Evolutionary conservation across 2,797 vertebrate genomes (phyloP).

Genomic region (Sebastes steindachneri): DNA sequence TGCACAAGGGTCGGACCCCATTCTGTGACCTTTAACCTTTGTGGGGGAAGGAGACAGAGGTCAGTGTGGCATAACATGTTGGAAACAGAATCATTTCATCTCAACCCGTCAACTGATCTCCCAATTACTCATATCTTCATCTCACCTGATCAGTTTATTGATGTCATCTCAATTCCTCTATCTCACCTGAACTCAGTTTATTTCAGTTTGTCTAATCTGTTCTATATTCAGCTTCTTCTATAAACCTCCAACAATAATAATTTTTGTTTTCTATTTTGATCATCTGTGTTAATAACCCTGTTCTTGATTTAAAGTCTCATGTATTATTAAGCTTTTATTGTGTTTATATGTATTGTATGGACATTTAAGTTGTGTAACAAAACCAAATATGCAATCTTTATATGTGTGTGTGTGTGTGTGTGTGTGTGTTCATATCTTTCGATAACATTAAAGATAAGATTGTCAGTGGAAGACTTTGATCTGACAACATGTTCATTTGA

Average conservation of each 20-base stretch:
- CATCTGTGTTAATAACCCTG: background rate
- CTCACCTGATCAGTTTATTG: background rate
- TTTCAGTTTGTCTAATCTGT: background rate
- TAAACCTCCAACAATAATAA: background rate
- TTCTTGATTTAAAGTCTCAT: background rate
- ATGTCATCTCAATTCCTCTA: background rate
- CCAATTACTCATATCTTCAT: background rate
- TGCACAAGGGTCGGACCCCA: background rate
- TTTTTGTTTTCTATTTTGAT: background rate
- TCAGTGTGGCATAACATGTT: background rate
- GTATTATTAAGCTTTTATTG: background rate
- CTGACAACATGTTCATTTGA: background rate
- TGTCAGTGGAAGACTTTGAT: background rate
- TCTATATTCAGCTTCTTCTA: background rate
- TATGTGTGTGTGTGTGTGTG: background rate
- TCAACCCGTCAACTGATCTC: background rate
- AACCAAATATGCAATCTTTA: background rate
- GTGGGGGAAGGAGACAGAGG: background rate
- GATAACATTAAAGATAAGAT: background rate
- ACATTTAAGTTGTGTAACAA: background rate
- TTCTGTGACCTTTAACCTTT: constrained; percentile 50
- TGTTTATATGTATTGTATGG: background rate
- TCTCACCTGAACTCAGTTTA: background rate
- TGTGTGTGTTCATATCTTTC: background rate
- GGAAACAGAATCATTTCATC: background rate